These are phyloP conservation scores for Tapirus terrestris DNA, from an alignment of 2,113 vertebrate species.

Conservation along the genomic window DNA sequence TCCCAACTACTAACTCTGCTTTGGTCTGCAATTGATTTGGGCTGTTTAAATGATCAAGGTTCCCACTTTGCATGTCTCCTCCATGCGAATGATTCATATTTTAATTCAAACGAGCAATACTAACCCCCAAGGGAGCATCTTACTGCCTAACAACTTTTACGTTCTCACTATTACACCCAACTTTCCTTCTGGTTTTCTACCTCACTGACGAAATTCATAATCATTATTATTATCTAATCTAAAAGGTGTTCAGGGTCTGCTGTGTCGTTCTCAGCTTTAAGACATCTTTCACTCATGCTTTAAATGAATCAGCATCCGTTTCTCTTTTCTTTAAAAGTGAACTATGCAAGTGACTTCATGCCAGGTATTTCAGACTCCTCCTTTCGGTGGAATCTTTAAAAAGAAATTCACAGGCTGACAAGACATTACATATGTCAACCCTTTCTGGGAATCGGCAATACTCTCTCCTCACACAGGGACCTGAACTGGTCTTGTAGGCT, in stretches of 20 bases:
- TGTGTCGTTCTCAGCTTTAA: not conserved
- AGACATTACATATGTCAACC: not conserved
- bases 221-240: not conserved
- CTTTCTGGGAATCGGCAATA: not conserved
- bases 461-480: not conserved
- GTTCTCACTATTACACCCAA: not conserved
- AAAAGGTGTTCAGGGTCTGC: not conserved
- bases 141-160: not conserved
- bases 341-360: not conserved
- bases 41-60: not conserved
- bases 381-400: not conserved
- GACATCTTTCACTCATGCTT: not conserved
- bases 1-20: not conserved
- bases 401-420: not conserved
- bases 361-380: not conserved
- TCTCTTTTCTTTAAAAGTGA: not conserved
- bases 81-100: not conserved
- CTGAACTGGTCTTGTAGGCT: not conserved
- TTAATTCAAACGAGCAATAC: not conserved
- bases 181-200: not conserved
- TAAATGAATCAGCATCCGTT: not conserved
- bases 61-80: not conserved
- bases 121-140: not conserved
- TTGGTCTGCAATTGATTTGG: not conserved
- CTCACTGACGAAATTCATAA: not conserved